Base-by-base conservation (phyloP, 1,140 invertebrate genomes). In the Tetraneura akinire region DNA sequence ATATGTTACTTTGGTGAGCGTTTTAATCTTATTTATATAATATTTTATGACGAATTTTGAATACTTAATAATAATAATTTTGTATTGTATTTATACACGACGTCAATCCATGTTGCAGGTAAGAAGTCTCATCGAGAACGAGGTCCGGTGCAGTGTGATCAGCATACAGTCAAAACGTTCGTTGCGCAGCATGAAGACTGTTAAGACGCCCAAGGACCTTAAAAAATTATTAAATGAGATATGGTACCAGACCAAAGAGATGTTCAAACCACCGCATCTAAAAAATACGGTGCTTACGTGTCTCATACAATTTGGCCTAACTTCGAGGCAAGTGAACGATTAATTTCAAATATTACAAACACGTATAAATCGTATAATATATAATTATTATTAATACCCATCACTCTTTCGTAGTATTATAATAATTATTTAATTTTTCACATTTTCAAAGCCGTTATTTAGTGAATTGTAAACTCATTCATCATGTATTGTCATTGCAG, bases 271-370 rank as follows among this genome's bases (percentile, higher is more conserved):
- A 6, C 91, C 91, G 3, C 90, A 92, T 85, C 86, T 91, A 60
- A 89, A 88, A 82, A 91, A 91, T 83, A 92, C 91, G 10, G 83
- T 91, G n/a, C 87, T 92, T 32, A 91, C 91, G 3, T 92, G 91
- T 84, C 86, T 89, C 3, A 92, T 93, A 82, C 91, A 92, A 83
- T 92, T 92, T 83, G 91, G 91, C 29, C 86, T 92, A 53, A 92
- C 91, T 32, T 90, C 91, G 23, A 90, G 89, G 89, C 90, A 86
- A 86, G 78, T 71, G 0, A 37, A 13, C 9, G 1, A 21, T 51
- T 18, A 51, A n/a, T n/a, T n/a, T n/a, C n/a, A n/a, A n/a, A n/a
- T n/a, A n/a, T n/a, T n/a, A n/a, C n/a, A n/a, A n/a, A n/a, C n/a
- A n/a, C n/a, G n/a, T n/a, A n/a, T n/a, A n/a, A n/a, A n/a, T n/a